Evolutionary conservation across 2,797 vertebrate species (phyloP).

Genomic region (Tinamus major): DNA sequence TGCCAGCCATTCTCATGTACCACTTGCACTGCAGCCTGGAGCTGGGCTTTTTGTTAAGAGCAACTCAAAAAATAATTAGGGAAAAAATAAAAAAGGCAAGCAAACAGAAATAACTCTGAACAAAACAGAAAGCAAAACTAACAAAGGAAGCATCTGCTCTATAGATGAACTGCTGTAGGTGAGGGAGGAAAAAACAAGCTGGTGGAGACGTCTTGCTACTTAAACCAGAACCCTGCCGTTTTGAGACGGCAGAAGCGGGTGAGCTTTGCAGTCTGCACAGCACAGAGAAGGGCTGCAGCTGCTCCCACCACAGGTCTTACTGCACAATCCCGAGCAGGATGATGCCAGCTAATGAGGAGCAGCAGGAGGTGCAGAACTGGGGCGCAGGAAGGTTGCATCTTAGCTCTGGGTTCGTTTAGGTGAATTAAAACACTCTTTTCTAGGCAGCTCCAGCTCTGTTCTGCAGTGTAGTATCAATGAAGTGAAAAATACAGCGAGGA

Average conservation of each 20-base stretch:
- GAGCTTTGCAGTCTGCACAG: neutral
- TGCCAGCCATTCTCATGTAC: neutral
- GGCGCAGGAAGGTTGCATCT: neutral
- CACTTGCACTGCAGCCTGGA: neutral
- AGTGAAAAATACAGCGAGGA: neutral
- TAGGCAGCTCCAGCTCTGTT: neutral
- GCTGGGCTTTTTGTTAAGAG: constrained; percentile 27
- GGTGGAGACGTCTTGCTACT: neutral
- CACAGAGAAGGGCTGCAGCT: neutral
- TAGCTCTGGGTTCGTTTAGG: neutral
- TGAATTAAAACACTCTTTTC: neutral
- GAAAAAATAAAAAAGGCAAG: neutral
- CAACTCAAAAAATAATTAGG: neutral
- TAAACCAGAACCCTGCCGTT: neutral
- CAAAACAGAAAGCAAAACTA: constrained; percentile 64
- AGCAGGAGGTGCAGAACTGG: neutral
- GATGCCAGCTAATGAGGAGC: neutral
- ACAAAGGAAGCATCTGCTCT: constrained; percentile 53
- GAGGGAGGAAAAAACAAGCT: constrained; percentile 43
- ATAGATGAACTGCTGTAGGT: constrained; percentile 21
- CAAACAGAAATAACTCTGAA: neutral
- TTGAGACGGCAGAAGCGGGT: neutral
- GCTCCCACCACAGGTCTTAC: neutral
- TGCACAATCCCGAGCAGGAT: neutral
- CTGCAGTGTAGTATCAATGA: accelerated